These are phyloP conservation scores for Apostichopus japonicus DNA, from an alignment of 35 echinoderm and acorn worm genomes.

Conservation along the genomic window DNA sequence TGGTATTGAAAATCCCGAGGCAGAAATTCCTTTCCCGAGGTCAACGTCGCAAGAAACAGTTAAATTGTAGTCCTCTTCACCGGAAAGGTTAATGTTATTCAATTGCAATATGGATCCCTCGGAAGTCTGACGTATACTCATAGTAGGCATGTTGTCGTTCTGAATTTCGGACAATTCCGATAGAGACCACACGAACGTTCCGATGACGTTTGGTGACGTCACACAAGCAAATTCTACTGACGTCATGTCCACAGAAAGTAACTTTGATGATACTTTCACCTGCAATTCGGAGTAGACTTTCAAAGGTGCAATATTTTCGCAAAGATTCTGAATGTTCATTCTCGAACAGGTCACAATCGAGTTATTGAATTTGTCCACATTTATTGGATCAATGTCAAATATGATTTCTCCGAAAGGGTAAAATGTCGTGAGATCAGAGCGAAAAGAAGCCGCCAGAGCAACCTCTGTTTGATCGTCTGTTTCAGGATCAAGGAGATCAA, in stretches of 20 bases:
- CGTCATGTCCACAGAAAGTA: not conserved
- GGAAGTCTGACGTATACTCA: not conserved
- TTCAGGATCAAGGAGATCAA: conserved; percentile 1
- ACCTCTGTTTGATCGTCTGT: not conserved
- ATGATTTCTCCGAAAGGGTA: not conserved
- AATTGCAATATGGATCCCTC: not conserved
- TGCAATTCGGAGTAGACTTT: not conserved
- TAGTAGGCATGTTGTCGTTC: not conserved
- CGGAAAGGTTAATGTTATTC: not conserved
- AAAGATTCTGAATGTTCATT: not conserved
- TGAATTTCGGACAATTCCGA: not conserved
- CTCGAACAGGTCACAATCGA: not conserved
- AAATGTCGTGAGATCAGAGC: not conserved
- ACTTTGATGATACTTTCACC: not conserved
- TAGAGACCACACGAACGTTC: not conserved
- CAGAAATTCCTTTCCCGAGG: not conserved
- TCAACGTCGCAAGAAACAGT: not conserved
- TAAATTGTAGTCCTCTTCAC: not conserved
- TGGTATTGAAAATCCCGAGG: not conserved
- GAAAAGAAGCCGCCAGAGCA: not conserved
- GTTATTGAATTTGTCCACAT: not conserved
- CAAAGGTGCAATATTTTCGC: not conserved
- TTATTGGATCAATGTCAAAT: not conserved
- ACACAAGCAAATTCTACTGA: not conserved
- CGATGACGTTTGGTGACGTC: conserved; percentile 5